A percentile compares a stretch with the other conserved stretches of the same genome.
Evolutionary conservation across 64 coral and sea anemone species (phyloP).

Genomic region (Dendronephthya gigantea): DNA sequence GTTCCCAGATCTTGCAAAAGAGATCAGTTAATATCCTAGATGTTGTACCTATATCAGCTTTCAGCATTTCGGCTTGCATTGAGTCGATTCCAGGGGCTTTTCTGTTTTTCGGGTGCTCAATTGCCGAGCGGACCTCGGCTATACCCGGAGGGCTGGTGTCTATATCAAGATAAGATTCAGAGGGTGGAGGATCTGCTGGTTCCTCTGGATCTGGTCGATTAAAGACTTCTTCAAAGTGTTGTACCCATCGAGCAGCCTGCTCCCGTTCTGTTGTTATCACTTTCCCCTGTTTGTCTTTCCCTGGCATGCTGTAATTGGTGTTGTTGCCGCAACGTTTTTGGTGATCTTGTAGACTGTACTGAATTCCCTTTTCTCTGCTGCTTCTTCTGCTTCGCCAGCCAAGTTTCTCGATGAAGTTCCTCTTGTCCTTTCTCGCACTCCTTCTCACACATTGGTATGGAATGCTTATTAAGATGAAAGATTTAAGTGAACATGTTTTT

Average conservation of each 20-base stretch:
- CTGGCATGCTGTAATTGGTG: background rate
- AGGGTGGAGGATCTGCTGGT: background rate
- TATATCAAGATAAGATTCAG: background rate
- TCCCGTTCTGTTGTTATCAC: background rate
- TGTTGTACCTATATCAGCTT: background rate
- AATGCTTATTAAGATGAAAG: too few species aligned
- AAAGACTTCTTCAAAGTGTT: background rate
- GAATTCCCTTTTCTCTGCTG: background rate
- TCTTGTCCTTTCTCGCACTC: background rate
- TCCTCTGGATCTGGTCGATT: background rate
- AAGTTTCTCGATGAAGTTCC: background rate
- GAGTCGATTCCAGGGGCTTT: constrained; percentile 29
- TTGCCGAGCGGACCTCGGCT: background rate
- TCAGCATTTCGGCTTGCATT: constrained; percentile 12
- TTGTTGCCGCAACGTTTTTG: background rate
- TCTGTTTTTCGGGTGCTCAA: constrained; percentile 27
- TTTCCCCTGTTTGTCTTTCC: background rate
- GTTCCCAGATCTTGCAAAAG: constrained; percentile 34
- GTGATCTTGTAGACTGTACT: background rate
- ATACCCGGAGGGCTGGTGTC: background rate
- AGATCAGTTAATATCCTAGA: background rate
- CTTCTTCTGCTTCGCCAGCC: background rate
- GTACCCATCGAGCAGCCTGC: background rate
- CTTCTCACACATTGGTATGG: too few species aligned
- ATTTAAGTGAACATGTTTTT: too few species aligned